Evolutionary conservation across 92 coral and sea anemone species (phyloP).

Genomic region (Actinostola sp.): DNA sequence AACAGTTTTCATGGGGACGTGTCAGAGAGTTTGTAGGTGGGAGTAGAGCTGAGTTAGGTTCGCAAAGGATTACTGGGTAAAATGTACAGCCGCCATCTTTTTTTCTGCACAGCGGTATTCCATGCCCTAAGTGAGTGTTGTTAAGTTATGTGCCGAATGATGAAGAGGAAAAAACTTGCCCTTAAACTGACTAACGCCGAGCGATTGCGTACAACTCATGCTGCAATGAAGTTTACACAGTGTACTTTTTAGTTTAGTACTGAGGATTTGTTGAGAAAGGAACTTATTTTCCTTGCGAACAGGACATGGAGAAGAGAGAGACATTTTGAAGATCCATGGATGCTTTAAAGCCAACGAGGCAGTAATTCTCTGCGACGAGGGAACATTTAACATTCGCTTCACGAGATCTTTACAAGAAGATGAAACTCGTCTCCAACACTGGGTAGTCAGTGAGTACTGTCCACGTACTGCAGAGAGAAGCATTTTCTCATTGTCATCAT

Average conservation of each 20-base stretch:
- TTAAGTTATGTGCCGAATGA: slow-evolving; percentile 80
- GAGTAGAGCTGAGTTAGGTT: too few species aligned
- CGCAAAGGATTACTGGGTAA: too few species aligned
- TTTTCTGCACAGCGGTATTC: too few species aligned
- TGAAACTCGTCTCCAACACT: slow-evolving; percentile 69
- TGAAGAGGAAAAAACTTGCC: slow-evolving; percentile 84
- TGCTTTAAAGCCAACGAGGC: slow-evolving; percentile 78
- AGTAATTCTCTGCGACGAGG: slow-evolving; percentile 66
- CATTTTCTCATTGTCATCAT: slow-evolving; percentile 73
- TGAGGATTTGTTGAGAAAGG: slow-evolving; percentile 30
- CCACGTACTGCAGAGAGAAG: slow-evolving; percentile 84
- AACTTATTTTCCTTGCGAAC: slow-evolving; percentile 38
- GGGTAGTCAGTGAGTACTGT: slow-evolving; percentile 62
- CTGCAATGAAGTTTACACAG: slow-evolving; percentile 77
- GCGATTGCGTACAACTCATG: slow-evolving; percentile 60
- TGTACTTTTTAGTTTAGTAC: slow-evolving; percentile 67
- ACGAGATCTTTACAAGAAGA: slow-evolving; percentile 78
- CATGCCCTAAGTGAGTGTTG: slow-evolving; percentile 46
- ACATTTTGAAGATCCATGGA: slow-evolving; percentile 76
- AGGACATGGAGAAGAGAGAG: slow-evolving; percentile 24
- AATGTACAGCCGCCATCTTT: too few species aligned
- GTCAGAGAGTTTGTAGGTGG: too few species aligned
- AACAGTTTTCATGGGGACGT: too few species aligned
- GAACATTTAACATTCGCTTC: slow-evolving; percentile 62
- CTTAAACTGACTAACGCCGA: slow-evolving; percentile 60